Evolutionary conservation across 1,140 invertebrate genomes (phyloP).

Genomic region (Pinna nobilis): DNA sequence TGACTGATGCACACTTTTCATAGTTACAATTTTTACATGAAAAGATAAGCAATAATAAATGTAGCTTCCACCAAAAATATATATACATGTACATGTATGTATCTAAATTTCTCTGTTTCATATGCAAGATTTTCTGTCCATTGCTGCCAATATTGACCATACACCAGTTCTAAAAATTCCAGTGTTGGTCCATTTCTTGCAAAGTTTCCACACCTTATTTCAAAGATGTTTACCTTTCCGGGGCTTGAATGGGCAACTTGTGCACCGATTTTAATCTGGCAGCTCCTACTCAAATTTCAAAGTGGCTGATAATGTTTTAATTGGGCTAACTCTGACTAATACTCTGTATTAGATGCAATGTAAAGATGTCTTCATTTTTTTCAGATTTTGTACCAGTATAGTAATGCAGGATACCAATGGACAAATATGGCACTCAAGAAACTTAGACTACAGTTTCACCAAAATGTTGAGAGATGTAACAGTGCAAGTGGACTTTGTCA

Average conservation of each 20-base stretch:
- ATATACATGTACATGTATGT: too few relatives aligned
- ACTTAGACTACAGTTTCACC: slow-evolving; percentile 65
- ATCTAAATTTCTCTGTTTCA: too few relatives aligned
- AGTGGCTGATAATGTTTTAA: too few relatives aligned
- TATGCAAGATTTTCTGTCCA: too few relatives aligned
- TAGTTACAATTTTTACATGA: too few relatives aligned
- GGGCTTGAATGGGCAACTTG: slow-evolving; percentile 46
- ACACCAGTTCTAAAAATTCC: background rate
- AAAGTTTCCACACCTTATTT: slow-evolving; percentile 32
- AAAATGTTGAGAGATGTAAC: slow-evolving; percentile 65
- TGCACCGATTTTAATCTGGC: too few relatives aligned
- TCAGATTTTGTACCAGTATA: slow-evolving; percentile 70
- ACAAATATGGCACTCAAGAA: slow-evolving; percentile 68
- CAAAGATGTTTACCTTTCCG: slow-evolving; percentile 45
- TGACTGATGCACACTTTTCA: too few relatives aligned
- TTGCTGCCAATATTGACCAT: too few relatives aligned
- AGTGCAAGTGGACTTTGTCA: slow-evolving; percentile 55
- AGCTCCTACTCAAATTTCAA: too few relatives aligned
- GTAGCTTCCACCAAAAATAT: too few relatives aligned
- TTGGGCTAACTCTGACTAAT: background rate
- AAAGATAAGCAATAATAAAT: too few relatives aligned
- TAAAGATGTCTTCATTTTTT: background rate
- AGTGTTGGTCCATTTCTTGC: slow-evolving; percentile 24
- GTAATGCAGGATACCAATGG: slow-evolving; percentile 63
- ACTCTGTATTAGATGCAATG: background rate